Conservation (phyloP, 2,888 invertebrate genomes). For the Palloptera scutellata region DNA sequence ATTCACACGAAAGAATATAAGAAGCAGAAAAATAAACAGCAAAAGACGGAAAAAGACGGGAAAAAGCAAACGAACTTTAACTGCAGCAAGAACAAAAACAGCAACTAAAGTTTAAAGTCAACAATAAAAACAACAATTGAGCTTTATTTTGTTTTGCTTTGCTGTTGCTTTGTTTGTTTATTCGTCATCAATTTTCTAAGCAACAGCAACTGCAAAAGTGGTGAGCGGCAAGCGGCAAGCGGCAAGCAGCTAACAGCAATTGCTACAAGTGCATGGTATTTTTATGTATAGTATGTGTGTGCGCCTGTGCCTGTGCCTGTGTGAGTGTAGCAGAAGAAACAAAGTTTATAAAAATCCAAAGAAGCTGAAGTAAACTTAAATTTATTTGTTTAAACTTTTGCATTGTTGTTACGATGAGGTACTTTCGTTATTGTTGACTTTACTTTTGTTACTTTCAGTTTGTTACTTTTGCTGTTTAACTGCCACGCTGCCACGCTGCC, state of each 20-base stretch:
- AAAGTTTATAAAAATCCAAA: background rate
- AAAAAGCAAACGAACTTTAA: background rate
- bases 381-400: conserved; percentile 2
- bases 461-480: background rate
- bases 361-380: background rate
- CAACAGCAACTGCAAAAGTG: background rate
- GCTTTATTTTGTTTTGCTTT: background rate
- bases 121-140: conserved; percentile 6
- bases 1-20: background rate
- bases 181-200: conserved; percentile 10
- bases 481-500: background rate
- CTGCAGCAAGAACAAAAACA: background rate
- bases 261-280: too few relatives aligned
- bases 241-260: background rate
- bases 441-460: background rate
- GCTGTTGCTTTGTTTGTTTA: conserved; percentile 1
- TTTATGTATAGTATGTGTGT: too few relatives aligned
- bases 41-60: background rate
- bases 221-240: background rate
- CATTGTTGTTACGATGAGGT: background rate
- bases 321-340: background rate
- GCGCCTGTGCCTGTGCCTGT: background rate
- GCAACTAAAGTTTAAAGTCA: conserved; percentile 7
- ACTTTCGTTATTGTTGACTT: conserved; percentile 15
- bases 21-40: conserved; percentile 1